Conservation (phyloP, 2,113 vertebrate genomes). For the Silurus glanis region DNA sequence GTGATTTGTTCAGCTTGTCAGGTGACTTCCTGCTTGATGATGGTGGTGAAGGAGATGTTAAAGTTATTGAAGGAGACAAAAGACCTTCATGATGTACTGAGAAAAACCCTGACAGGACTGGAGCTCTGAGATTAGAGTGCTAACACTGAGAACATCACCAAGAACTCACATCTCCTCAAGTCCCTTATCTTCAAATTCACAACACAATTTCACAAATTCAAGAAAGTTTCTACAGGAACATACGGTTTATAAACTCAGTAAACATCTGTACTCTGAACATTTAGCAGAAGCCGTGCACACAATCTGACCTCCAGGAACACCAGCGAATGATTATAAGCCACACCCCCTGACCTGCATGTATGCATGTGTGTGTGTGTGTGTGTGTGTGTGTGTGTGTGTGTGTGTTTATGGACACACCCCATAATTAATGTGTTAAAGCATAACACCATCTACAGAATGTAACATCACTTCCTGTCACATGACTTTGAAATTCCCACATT, state of each 20-base stretch:
- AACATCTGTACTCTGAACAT: not conserved
- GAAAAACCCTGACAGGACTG: not conserved
- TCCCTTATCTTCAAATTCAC: not conserved
- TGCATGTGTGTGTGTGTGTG: conserved; percentile 33
- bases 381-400: conserved; percentile 34
- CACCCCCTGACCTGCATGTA: not conserved
- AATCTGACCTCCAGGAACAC: not conserved
- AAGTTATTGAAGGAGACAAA: not conserved
- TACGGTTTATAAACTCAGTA: not conserved
- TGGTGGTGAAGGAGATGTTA: not conserved
- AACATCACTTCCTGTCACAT: not conserved
- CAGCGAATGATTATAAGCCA: not conserved
- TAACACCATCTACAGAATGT: not conserved
- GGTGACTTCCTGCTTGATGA: not conserved
- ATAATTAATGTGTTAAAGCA: not conserved
- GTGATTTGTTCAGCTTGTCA: not conserved
- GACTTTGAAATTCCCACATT: not conserved
- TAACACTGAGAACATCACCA: not conserved
- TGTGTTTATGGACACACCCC: conserved; percentile 25
- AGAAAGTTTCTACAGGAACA: not conserved
- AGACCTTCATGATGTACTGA: not conserved
- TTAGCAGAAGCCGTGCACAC: not conserved
- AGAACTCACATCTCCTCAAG: not conserved
- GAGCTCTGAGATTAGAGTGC: not conserved
- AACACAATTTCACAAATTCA: too few species aligned